These are phyloP conservation scores for Thermophis baileyi DNA, from an alignment of 2,113 vertebrate species.

Conservation along the genomic window DNA sequence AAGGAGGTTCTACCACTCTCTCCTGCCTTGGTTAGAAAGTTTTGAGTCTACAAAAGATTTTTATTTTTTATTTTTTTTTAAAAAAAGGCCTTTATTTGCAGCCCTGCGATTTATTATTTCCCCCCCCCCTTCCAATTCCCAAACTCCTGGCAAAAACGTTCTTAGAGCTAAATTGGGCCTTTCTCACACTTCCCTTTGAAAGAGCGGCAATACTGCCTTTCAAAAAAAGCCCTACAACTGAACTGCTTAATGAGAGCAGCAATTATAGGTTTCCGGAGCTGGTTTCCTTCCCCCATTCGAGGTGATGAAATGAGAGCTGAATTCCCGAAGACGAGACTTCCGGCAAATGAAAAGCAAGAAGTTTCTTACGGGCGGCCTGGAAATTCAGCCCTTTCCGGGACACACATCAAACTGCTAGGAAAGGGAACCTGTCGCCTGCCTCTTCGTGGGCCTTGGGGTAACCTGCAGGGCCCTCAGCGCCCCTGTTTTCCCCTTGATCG, in stretches of 20 bases:
- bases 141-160: background rate
- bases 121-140: rapidly evolving
- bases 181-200: background rate
- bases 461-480: background rate
- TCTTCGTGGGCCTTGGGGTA: too few species aligned
- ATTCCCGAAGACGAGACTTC: too few species aligned
- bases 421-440: background rate
- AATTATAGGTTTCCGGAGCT: conserved; percentile 46
- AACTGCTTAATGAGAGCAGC: conserved; percentile 25
- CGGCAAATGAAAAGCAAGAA: background rate
- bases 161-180: background rate
- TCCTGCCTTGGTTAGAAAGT: background rate
- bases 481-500: background rate
- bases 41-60: background rate
- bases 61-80: too few species aligned
- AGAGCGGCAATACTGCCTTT: conserved; percentile 34
- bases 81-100: background rate
- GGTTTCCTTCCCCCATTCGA: conserved; percentile 12
- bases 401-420: background rate
- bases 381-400: background rate
- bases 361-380: background rate
- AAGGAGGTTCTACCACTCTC: background rate
- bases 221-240: conserved; percentile 1
- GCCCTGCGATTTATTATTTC: background rate
- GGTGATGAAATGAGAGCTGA: background rate